phyloP scores from a whole-genome alignment of 2,888 invertebrate genomes.

The Eulithis testata region DNA sequence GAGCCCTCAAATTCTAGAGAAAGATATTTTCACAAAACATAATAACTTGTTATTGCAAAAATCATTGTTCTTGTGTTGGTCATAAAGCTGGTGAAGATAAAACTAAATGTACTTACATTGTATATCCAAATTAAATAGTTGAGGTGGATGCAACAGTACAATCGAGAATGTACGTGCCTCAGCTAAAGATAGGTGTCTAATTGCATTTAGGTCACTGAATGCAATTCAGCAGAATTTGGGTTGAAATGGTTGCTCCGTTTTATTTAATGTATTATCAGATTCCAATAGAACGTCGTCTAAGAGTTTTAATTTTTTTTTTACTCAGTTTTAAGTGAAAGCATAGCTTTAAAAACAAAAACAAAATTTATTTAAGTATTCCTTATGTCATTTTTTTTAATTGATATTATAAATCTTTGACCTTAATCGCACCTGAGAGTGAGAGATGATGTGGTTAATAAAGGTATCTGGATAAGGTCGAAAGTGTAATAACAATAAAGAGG shows the following conservation, averaged over 20 bases:
- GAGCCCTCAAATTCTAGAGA: no score
- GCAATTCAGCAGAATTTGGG: constrained; percentile 44
- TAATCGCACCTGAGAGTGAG: no score
- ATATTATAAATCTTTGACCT: no score
- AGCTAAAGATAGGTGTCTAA: constrained; percentile 52
- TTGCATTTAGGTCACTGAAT: constrained; percentile 59
- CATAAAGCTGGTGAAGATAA: constrained; percentile 6
- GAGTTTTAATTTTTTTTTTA: not conserved
- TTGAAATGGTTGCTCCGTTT: constrained; percentile 34
- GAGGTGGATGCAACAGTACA: constrained; percentile 20
- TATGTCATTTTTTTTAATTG: no score
- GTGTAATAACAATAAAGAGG: not conserved
- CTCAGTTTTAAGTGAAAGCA: not conserved
- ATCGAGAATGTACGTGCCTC: constrained; percentile 44
- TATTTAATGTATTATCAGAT: constrained; percentile 17
- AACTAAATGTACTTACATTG: no score
- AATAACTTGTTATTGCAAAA: no score
- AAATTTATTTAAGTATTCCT: no score
- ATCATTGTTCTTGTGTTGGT: no score
- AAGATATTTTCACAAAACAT: no score
- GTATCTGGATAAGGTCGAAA: no score
- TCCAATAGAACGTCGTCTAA: not conserved
- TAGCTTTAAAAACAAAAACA: not conserved
- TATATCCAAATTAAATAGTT: constrained; percentile 11
- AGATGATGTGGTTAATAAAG: no score